phyloP scores from a whole-genome alignment of 2,888 invertebrate genomes.

The Autographa pulchrina region DNA sequence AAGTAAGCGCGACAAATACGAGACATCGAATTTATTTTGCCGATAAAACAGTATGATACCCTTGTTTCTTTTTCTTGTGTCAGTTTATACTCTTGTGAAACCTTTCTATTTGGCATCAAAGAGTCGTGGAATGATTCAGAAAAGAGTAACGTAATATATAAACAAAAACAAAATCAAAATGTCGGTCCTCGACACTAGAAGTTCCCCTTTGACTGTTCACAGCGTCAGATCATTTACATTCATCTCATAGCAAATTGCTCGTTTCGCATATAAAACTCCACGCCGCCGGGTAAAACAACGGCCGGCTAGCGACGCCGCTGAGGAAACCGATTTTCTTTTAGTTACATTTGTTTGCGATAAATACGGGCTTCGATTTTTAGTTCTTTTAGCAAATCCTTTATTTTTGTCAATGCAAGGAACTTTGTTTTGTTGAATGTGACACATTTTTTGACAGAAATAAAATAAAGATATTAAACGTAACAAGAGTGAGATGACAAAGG shows the following conservation, averaged over 20 bases:
- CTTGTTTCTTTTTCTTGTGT: slow-evolving; percentile 44
- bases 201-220: slow-evolving; percentile 51
- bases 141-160: slow-evolving; percentile 31
- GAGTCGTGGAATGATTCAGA: slow-evolving; percentile 35
- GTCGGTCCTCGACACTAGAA: slow-evolving; percentile 46
- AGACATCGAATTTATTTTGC: slow-evolving; percentile 43
- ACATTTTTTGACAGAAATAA: background rate
- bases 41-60: slow-evolving; percentile 44
- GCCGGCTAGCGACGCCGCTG: slow-evolving; percentile 25
- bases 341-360: slow-evolving; percentile 36
- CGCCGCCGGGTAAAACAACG: slow-evolving; percentile 43
- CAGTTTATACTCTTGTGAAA: slow-evolving; percentile 48
- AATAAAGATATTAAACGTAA: background rate
- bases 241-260: slow-evolving; percentile 57
- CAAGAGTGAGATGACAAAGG: background rate
- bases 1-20: slow-evolving; percentile 58
- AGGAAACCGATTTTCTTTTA: slow-evolving; percentile 33
- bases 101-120: slow-evolving; percentile 34
- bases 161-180: slow-evolving; percentile 46
- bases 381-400: background rate
- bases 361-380: slow-evolving; percentile 24
- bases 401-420: background rate
- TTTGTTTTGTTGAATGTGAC: background rate
- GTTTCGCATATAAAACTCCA: slow-evolving; percentile 59
- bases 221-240: slow-evolving; percentile 57